Evolutionary conservation across 2,113 vertebrate species (phyloP).

Genomic region (Ranitomeya imitator): DNA sequence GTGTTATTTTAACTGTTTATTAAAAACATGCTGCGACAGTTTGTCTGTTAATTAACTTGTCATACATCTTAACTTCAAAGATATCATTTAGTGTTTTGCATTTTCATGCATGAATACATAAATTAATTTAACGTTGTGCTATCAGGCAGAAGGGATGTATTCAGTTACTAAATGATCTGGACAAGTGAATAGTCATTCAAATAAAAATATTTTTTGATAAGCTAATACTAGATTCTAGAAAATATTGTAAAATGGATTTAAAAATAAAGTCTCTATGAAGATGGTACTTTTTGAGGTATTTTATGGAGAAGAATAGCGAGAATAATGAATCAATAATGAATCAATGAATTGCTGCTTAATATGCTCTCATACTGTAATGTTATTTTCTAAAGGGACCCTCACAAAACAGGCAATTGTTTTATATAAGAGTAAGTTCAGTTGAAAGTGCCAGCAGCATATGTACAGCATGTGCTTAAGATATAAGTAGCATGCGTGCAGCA

Average conservation of each 20-base stretch:
- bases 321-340: background rate
- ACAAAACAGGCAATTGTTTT: too few relatives aligned
- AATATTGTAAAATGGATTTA: background rate
- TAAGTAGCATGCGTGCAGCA: too few relatives aligned
- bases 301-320: background rate
- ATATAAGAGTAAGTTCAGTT: too few relatives aligned
- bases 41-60: conserved; percentile 47
- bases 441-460: too few relatives aligned
- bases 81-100: conserved; percentile 19
- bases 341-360: background rate
- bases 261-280: background rate
- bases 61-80: conserved; percentile 46
- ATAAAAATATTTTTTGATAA: conserved; percentile 27
- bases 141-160: conserved; percentile 30
- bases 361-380: background rate
- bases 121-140: conserved; percentile 59
- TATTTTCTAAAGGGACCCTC: too few relatives aligned
- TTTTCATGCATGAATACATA: background rate
- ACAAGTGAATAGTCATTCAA: conserved; percentile 35
- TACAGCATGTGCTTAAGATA: too few relatives aligned
- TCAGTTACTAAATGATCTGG: conserved; percentile 38
- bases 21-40: conserved; percentile 39
- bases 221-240: background rate
- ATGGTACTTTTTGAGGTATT: background rate
- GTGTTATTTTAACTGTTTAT: background rate